A percentile compares a stretch with the other conserved stretches of the same genome.
These are phyloP conservation scores for Eidolon helvum DNA, from an alignment of 2,113 vertebrate species.

Conservation along the genomic window DNA sequence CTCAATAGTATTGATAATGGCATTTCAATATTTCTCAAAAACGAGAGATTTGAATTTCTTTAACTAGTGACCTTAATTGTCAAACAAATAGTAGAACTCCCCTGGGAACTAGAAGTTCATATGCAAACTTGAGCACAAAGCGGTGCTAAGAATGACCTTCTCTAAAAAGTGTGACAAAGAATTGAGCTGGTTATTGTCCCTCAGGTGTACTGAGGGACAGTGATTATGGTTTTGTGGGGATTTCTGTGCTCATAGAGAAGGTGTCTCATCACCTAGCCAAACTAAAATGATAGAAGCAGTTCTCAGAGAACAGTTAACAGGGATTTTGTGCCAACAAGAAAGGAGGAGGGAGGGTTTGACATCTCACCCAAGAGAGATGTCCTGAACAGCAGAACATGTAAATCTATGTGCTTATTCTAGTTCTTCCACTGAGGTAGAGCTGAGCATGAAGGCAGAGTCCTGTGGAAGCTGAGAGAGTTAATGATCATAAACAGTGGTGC, in stretches of 20 bases:
- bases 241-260: background rate
- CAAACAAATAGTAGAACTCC: background rate
- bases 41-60: background rate
- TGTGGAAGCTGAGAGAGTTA: background rate
- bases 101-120: background rate
- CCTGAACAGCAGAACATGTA: fast-evolving
- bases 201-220: too few species aligned
- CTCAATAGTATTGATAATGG: background rate
- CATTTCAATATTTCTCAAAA: background rate
- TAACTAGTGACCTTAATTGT: background rate
- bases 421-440: background rate
- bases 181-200: background rate
- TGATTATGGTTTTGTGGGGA: background rate
- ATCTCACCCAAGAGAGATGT: background rate
- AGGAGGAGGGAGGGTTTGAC: background rate
- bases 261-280: background rate
- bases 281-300: background rate
- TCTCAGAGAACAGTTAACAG: background rate
- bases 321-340: background rate
- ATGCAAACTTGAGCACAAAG: background rate
- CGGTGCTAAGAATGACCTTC: background rate
- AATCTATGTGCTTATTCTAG: fast-evolving
- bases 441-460: background rate
- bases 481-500: background rate
- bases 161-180: background rate